phyloP scores from a whole-genome alignment of 2,113 vertebrate genomes.

The Planiliza haematocheilus region DNA sequence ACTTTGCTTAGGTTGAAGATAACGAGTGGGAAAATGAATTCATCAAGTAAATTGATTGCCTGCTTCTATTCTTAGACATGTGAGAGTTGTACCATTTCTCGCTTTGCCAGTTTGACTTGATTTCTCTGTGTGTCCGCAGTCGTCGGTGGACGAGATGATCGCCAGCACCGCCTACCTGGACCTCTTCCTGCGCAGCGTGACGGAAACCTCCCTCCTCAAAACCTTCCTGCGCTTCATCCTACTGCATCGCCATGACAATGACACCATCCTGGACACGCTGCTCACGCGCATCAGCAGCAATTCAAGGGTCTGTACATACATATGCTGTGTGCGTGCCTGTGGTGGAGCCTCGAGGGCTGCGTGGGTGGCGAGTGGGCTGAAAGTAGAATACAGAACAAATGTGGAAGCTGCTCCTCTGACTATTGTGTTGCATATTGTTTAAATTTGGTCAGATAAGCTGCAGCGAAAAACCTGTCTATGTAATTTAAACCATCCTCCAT shows the following conservation, averaged over 20 bases:
- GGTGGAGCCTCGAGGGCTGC: neutral
- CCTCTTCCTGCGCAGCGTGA: conserved; percentile 94
- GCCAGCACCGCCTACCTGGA: conserved; percentile 98
- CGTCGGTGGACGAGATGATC: conserved; percentile 95
- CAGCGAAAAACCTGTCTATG: too few relatives aligned
- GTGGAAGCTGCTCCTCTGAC: conserved; percentile 10
- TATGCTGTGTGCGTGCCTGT: neutral
- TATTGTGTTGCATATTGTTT: conserved; percentile 3
- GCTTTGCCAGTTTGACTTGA: neutral
- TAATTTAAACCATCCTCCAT: too few relatives aligned
- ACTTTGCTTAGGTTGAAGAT: neutral
- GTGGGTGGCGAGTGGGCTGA: conserved; percentile 60
- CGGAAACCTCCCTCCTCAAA: conserved; percentile 91
- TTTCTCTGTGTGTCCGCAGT: conserved; percentile 76
- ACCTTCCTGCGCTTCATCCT: conserved; percentile 96
- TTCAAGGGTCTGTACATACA: conserved; percentile 86
- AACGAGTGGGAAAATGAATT: too few relatives aligned
- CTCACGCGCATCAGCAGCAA: conserved; percentile 95
- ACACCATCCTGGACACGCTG: conserved; percentile 95
- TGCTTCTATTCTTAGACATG: neutral
- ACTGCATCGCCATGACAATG: conserved; percentile 92
- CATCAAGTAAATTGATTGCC: too few relatives aligned
- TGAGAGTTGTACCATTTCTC: conserved; percentile 1
- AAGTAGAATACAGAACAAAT: conserved; percentile 19
- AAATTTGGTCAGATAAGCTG: neutral